phyloP scores from a whole-genome alignment of 2,797 vertebrate species.

The Melanotaenia nigrans region DNA sequence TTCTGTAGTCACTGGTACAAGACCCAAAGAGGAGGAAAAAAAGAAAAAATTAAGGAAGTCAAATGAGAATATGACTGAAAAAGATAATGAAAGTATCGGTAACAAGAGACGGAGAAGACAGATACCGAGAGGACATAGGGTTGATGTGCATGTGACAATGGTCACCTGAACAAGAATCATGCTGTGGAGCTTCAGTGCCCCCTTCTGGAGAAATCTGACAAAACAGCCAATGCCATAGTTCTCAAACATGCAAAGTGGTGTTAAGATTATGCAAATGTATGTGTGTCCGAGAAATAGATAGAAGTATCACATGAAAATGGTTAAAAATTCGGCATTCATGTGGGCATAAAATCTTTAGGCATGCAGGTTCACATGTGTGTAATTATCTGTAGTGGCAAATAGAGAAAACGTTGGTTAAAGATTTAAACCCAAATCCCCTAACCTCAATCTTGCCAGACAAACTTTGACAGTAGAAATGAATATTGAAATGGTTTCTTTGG shows the following conservation, averaged over 20 bases:
- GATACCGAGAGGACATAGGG: slow-evolving; percentile 23
- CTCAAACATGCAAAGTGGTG: slow-evolving; percentile 50
- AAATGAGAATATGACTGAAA: slow-evolving; percentile 35
- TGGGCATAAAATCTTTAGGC: not conserved
- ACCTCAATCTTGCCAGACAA: slow-evolving; percentile 51
- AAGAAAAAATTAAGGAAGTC: slow-evolving; percentile 39
- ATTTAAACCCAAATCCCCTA: slow-evolving; percentile 25
- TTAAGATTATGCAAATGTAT: slow-evolving; percentile 1
- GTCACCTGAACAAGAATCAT: slow-evolving; percentile 84
- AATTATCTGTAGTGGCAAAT: slow-evolving; percentile 13
- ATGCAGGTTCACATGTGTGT: not conserved
- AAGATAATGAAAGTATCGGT: slow-evolving; percentile 50
- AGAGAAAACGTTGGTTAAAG: slow-evolving; percentile 31
- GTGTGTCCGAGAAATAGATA: not conserved
- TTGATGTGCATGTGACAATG: slow-evolving; percentile 24
- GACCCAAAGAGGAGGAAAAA: slow-evolving; percentile 37
- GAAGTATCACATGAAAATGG: not conserved
- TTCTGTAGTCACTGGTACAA: slow-evolving; percentile 31
- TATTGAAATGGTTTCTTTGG: slow-evolving; percentile 59
- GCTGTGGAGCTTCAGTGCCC: slow-evolving; percentile 89
- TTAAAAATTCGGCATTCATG: not conserved
- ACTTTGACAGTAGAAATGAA: slow-evolving; percentile 59
- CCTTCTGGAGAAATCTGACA: slow-evolving; percentile 89
- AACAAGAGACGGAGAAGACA: slow-evolving; percentile 32
- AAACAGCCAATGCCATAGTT: slow-evolving; percentile 87